Evolutionary conservation across 2,888 invertebrate genomes (phyloP), one percentile per base, ranked within the genome.

Genomic region (Euzetes globulus): DNA sequence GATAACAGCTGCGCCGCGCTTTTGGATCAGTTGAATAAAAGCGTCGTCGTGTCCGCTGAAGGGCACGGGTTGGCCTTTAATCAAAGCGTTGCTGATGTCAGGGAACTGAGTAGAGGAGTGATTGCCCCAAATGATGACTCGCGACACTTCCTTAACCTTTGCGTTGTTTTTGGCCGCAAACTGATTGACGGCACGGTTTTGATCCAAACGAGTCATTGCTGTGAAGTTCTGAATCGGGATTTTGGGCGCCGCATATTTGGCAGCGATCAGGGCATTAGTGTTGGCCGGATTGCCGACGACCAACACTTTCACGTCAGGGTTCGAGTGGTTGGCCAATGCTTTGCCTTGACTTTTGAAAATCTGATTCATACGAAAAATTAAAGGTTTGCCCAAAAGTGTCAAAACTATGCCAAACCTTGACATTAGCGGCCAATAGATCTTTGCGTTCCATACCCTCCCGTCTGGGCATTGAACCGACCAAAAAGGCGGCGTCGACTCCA

Each of bases 211-310:
- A 0, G 99, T 99, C 92, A 99, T 94, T 13, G 97, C 97, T 52
- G 93, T 91, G 83, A 99, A 98, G 84, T 98, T 98, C 82, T 92
- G 90, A 80, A 89, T 90, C 22, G 98, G 96, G 81, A 99, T 97
- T 27, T 93, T 91, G 17, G 96, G 95, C 15, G 85, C 85, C 33
- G 95, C 95, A 82, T 94, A 97, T 81, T 93, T 92, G 15, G 93
- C 91, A 83, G 95, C 94, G 79, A 99, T 93, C 71, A 94, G 85
- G 15, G 97, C 97, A 85, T 99, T 99, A 4, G 99, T 99, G 83
- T 99, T 99, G 22, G 99, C 99, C 72, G 99, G 99, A 84, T 99
- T 99, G 58, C 99, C 99, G 79, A 99, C 99, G 50, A 99, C 98
- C 63, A 99, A 86, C 22, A 86, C 93, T 86, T 96, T 98, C 60